Base-by-base conservation (phyloP, 2,888 invertebrate species). In the Nomada ferruginata region DNA sequence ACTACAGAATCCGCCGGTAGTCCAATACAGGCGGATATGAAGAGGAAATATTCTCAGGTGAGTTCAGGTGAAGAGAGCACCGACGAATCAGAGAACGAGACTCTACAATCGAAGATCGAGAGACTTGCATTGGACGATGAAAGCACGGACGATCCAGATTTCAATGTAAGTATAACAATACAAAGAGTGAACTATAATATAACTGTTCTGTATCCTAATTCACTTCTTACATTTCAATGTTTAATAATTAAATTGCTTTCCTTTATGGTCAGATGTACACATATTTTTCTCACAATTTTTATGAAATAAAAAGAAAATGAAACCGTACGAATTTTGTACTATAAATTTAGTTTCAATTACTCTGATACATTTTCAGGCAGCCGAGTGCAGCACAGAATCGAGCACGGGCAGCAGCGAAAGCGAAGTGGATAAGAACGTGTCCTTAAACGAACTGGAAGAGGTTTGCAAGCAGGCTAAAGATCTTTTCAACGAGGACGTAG, bases 71-170 rank as follows among this genome's bases (percentile, higher is more conserved):
- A 69, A 0, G 53, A 29, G 2, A 55, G 55, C 59, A 20, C 76
- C 11, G 89, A 88, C 15, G 90, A 89, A 11, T 88, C 86, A 7
- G 88, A 90, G 1, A 83, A 85, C 2, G 91, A 92, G 50, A 79
- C 82, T 9, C 44, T 91, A 1, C 15, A 76, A 15, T 26, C 78
- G 0, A 91, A 89, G 70, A 76, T 93, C 10, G 83, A 91, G 4
- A 88, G 88, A 63, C 63, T 90, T 11, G 90, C 79, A 0, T 11
- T 47, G 26, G 83, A 86, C 4, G 74, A 85, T 10, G 36, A 7
- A 36, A 90, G 88, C 63, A 55, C 63, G 18, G 83, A 90, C n/a
- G 93, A 93, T 77, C 76, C 84, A 13, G 88, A 90, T 81, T 92
- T 86, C 53, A 77, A 77, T 53, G 91, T 92, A 55, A 90, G 90